Base-by-base conservation (phyloP, 2,797 vertebrate species). In the Notolepis coatsorum region DNA sequence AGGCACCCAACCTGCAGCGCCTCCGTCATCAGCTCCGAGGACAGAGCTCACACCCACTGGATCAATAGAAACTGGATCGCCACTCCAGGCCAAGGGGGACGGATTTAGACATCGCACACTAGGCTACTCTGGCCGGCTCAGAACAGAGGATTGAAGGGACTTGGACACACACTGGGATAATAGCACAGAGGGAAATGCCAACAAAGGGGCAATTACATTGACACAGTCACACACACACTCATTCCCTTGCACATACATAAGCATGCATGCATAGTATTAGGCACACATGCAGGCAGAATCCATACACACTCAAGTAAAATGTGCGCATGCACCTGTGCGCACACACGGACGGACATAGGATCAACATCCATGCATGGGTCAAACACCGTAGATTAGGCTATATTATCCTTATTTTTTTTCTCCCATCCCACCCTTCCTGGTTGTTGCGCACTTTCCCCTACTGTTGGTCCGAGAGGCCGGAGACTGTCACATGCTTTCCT, bases 1-100 rank as follows among this genome's bases (percentile, higher is more conserved):
- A 6, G 35, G 39, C 64, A 58, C 50, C 39, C 52, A 37, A 68
- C 43, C 69, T 54, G 58, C 61, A 65, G 51, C 38, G 52, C 23
- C n/a, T 42, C 39, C 52, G 62, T 50, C 49, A 35, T 60, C 74
- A 61, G 13, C 60, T 52, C 45, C 51, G 15, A 50, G 0, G 2
- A 21, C 54, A 8, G 25, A 64, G 65, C 68, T 71, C 57, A 60
- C 66, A 82, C 59, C 38, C 17, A 55, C 35, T 48, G 57, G 61
- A 85, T 84, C 84, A 71, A 84, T 80, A 74, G 60, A 77, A 87
- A 75, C 75, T 67, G 66, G 61, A 80, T 77, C 73, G 65, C 28
- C 2, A 38, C 5, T 55, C 41, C 18, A 49, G 15, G 63, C 42
- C 24, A 46, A 50, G 52, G 18, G 37, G 25, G 15, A 25, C 35